A percentile compares a stretch with the other conserved stretches of the same genome.
phyloP scores from a whole-genome alignment of 2,113 vertebrate genomes.

The Hippocampus zosterae region DNA sequence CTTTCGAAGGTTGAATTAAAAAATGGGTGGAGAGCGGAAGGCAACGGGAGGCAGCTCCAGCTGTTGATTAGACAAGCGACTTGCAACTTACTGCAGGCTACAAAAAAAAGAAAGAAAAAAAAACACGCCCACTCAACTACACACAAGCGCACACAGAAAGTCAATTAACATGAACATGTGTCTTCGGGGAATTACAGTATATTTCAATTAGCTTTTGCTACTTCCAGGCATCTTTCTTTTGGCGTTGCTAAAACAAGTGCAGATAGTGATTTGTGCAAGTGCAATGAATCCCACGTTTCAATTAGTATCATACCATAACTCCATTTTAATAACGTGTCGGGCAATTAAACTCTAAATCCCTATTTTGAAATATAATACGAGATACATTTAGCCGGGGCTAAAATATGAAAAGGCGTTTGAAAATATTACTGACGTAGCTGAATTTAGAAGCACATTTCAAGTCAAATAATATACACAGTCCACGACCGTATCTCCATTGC shows the following conservation, averaged over 20 bases:
- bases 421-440: not conserved
- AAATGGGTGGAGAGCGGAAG: slow-evolving; percentile 27
- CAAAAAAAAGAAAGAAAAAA: slow-evolving; percentile 44
- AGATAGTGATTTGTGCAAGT: slow-evolving; percentile 46
- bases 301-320: slow-evolving; percentile 54
- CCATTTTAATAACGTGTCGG: slow-evolving; percentile 42
- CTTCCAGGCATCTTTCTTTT: slow-evolving; percentile 48
- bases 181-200: slow-evolving; percentile 69
- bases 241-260: slow-evolving; percentile 43
- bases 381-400: slow-evolving; percentile 8
- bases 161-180: slow-evolving; percentile 66
- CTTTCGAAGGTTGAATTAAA: slow-evolving; percentile 55
- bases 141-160: slow-evolving; percentile 38
- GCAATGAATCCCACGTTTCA: slow-evolving; percentile 57
- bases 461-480: slow-evolving; percentile 2
- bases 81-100: slow-evolving; percentile 52
- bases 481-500: slow-evolving; percentile 4
- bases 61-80: slow-evolving; percentile 61
- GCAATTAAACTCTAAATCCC: slow-evolving; percentile 40
- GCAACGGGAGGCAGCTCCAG: slow-evolving; percentile 22
- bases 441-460: slow-evolving; percentile 21
- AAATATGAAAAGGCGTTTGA: not conserved
- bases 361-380: slow-evolving; percentile 23
- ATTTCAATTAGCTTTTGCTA: slow-evolving; percentile 69
- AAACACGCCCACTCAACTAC: slow-evolving; percentile 30